Base-by-base conservation (phyloP, 2,797 vertebrate species). In the Erethizon dorsatum region DNA sequence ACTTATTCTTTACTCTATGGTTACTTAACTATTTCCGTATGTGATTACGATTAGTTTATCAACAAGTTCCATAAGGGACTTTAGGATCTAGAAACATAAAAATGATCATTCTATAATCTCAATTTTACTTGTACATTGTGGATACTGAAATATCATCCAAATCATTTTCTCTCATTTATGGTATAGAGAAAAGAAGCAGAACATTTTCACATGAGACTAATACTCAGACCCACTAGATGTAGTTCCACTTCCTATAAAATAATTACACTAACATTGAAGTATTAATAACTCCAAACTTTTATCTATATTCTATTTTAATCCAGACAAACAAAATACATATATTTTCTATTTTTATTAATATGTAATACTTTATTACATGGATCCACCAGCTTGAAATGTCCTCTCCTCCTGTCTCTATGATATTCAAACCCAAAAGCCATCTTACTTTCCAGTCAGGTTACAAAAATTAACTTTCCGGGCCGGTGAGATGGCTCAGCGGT, bases 11-110 rank as follows among this genome's bases (percentile, higher is more conserved):
- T 77, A 47, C 85, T 88, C 61, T 47, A 47, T 52, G 12, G n/a
- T 22, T 73, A 88, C 14, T 83, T 86, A 57, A 52, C 26, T 88
- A 75, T 80, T 87, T 90, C 4, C 59, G 15, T 8, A 11, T 89
- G 5, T 41, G 22, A 86, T 69, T 54, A 69, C 13, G 79, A 83
- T 47, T 56, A 86, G 85, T 88, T 90, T 69, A 88, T 33, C 56
- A 71, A 24, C 2, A 95, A 92, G 10, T 83, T 95, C 37, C 75
- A 3, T 18, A 63, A 65, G 20, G 2, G 61, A 88, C 11, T 61
- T 17, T 71, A 77, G n/a, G 94, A 88, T 59, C 20, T 83, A 56
- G 85, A 28, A 8, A 91, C 63, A 7, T 75, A 71, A 94, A 90
- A 91, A 75, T 89, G 79, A 79, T 13, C 3, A 85, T 57, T 52